phyloP scores from a whole-genome alignment of 2,797 vertebrate genomes.

The Lemur catta region DNA sequence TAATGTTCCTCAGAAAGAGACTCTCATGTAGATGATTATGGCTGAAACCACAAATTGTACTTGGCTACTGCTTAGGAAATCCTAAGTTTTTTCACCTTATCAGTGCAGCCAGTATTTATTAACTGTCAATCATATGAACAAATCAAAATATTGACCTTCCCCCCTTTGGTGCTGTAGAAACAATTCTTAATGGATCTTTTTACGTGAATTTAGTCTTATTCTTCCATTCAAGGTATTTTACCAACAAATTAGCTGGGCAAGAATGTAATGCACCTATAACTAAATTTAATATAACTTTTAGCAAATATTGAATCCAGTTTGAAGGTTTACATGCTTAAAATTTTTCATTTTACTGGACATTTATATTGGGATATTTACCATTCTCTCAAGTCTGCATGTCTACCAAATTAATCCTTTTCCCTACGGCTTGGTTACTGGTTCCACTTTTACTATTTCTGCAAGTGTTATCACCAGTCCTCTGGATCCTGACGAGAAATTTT shows the following conservation, averaged over 20 bases:
- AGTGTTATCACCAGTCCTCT: background rate
- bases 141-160: conserved; percentile 5
- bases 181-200: background rate
- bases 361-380: background rate
- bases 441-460: background rate
- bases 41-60: background rate
- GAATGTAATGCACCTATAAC: background rate
- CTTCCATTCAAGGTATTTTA: background rate
- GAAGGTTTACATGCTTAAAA: background rate
- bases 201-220: background rate
- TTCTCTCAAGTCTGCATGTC: background rate
- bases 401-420: background rate
- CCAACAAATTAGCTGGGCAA: background rate
- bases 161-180: background rate
- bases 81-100: background rate
- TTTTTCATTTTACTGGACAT: background rate
- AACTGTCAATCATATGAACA: background rate
- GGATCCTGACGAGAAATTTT: background rate
- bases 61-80: conserved; percentile 16
- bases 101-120: background rate
- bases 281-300: background rate
- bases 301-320: background rate
- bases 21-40: background rate
- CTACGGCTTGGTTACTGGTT: background rate
- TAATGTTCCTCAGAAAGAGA: conserved; percentile 39